A percentile compares a stretch with the other conserved stretches of the same genome.
phyloP scores from a whole-genome alignment of 1,140 invertebrate species.

The Oscheius sp. region DNA sequence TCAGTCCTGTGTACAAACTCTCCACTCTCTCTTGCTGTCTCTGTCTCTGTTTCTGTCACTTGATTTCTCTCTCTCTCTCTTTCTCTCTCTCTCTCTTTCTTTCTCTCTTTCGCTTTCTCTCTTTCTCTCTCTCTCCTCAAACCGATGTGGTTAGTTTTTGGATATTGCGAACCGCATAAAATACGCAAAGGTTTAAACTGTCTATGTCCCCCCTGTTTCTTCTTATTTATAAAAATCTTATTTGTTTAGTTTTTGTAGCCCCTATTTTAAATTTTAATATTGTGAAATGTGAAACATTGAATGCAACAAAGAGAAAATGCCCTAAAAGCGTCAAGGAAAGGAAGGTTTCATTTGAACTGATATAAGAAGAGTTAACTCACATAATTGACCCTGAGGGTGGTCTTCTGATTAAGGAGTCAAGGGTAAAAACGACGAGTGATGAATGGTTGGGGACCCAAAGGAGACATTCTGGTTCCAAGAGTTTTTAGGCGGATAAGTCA shows the following conservation, averaged over 20 bases:
- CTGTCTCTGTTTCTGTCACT: background rate
- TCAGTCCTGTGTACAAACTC: too few species aligned
- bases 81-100: background rate
- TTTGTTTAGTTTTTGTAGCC: background rate
- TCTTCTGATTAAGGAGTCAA: background rate
- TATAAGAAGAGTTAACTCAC: background rate
- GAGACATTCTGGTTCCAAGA: too few species aligned
- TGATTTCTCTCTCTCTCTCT: background rate
- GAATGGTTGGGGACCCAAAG: background rate
- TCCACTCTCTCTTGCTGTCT: slow-evolving; percentile 1
- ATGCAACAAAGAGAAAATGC: background rate
- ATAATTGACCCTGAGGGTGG: background rate
- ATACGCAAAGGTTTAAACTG: background rate
- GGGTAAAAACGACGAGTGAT: background rate
- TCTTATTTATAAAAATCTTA: background rate
- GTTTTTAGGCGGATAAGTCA: too few species aligned
- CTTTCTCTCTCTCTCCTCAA: background rate
- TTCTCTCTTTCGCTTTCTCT: background rate
- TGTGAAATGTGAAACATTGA: background rate
- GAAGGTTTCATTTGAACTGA: background rate
- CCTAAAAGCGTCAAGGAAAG: background rate
- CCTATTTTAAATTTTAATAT: background rate
- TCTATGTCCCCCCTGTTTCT: background rate
- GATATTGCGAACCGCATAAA: background rate
- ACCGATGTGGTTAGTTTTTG: background rate